Evolutionary conservation across 2,113 vertebrate species (phyloP).

Genomic region (Paralichthys olivaceus): DNA sequence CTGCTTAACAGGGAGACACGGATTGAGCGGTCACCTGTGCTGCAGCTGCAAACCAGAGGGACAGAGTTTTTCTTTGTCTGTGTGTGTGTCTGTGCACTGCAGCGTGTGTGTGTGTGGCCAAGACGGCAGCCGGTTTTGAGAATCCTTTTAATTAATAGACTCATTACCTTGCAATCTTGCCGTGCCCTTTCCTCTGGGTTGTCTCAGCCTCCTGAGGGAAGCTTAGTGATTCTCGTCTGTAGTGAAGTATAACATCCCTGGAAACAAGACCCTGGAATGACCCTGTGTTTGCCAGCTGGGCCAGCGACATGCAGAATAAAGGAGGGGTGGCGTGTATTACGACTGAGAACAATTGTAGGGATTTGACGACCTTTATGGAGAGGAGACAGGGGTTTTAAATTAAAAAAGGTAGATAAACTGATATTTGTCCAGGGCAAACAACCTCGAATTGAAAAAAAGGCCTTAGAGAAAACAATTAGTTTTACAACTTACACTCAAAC

Average conservation of each 20-base stretch:
- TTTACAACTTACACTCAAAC: neutral
- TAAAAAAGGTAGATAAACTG: neutral
- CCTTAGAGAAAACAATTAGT: neutral
- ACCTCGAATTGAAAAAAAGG: neutral
- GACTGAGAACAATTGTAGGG: slow-evolving; percentile 12
- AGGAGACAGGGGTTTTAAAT: neutral
- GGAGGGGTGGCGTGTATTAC: slow-evolving; percentile 11
- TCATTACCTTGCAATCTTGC: slow-evolving; percentile 85
- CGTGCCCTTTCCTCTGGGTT: slow-evolving; percentile 69
- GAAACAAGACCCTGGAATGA: slow-evolving; percentile 68
- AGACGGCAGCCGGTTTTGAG: slow-evolving; percentile 56
- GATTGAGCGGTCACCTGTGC: slow-evolving; percentile 28
- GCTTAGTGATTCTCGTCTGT: slow-evolving; percentile 77
- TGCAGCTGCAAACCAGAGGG: slow-evolving; percentile 26
- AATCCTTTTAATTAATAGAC: slow-evolving; percentile 86
- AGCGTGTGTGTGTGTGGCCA: slow-evolving; percentile 16
- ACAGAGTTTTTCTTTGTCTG: neutral
- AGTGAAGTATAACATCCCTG: slow-evolving; percentile 71
- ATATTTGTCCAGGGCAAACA: neutral
- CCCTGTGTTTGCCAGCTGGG: slow-evolving; percentile 57
- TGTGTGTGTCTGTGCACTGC: neutral
- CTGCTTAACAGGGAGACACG: slow-evolving; percentile 15
- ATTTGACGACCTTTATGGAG: slow-evolving; percentile 1
- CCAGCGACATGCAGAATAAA: slow-evolving; percentile 27
- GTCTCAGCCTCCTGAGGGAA: slow-evolving; percentile 63